Base-by-base conservation (phyloP, 2,888 invertebrate genomes). In the Mythimna albipuncta region DNA sequence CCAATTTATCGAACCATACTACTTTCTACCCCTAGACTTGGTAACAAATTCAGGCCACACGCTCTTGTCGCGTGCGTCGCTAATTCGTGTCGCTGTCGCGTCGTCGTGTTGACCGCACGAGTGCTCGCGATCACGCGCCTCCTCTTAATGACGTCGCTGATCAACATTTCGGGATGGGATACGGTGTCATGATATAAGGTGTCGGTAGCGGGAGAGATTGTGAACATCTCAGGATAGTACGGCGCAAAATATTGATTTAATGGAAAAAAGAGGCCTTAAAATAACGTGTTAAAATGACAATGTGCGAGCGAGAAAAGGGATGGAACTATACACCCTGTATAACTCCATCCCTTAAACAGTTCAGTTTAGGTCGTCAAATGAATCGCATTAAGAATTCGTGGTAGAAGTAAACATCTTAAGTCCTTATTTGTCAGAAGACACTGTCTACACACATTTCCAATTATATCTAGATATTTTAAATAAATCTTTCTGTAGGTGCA, bases 121-220 rank as follows among this genome's bases (percentile, higher is more conserved):
- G 81, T 81, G 83, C 75, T 80, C 75, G 61, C 78, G 82, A 86
- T 80, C 84, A 86, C 86, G 80, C 71, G 81, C 82, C 67, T 74
- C 70, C 66, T 80, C 82, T 75, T 88, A 88, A 85, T 85, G 83
- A 85, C 79, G 82, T 78, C 68, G 72, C 82, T 84, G 85, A 88
- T 88, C 83, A 82, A 81, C 70, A n/a, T 38, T 50, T 72, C 41
- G 79, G 72, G 64, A 44, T 57, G 26, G n/a, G 16, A 57, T 52
- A 79, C 9, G 11, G n/a, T n/a, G n/a, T n/a, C n/a, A n/a, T n/a
- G n/a, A n/a, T n/a, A n/a, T n/a, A 11, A 65, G n/a, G 11, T 55
- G 10, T 55, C 19, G 47, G 9, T 9, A 72, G 79, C 76, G 77
- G 57, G 2, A 65, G 16, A 47, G 11, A 68, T 58, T 21, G 38